Evolutionary conservation across 1,140 invertebrate genomes (phyloP), one percentile per base, ranked within the genome.

Genomic region (Aphaenogaster ashmeadi): DNA sequence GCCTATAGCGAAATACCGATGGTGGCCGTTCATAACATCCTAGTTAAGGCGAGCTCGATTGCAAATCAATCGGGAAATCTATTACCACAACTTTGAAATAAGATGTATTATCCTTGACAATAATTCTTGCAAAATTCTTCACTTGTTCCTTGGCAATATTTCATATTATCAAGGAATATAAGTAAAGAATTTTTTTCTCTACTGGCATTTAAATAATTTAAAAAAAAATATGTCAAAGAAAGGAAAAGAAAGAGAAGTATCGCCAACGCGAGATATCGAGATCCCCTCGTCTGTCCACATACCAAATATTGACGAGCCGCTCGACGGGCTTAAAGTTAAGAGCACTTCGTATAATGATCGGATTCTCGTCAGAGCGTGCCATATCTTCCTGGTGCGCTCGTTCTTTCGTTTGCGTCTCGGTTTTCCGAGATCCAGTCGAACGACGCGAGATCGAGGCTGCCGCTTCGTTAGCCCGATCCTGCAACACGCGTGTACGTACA

Each of bases 401-500:
- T 33, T 41, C 11, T 18, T 64, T 66, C 74, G 21, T 41, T 54
- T 33, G 27, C 18, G 3, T 64, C 27, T 81, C 66, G 41, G 8
- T 74, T 84, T 74, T 60, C 27, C 54, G 54, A 84, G 36, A 74
- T 38, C 11, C n/a, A 47, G 21, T 18, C 50, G 36, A 27, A 27
- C 13, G 5, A 41, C 38, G 33, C 67, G 50, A 8, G 7, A 21
- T 33, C 18, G 41, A 33, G 13, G 6, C 27, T 54, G 36, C 8
- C 60, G 41, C 47, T 50, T 88, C 54, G 13, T 67, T 38, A 60
- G 41, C 47, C 50, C 54, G 71, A 75, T 88, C 27, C 52, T 78
- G 56, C 67, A 54, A 66, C 52, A 38, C 15, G 4, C 44, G 47
- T 8, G 52, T 36, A 41, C 54, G 33, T 54, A 50, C 54, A 77